These are phyloP conservation scores for Lamellibrachia columna DNA, from an alignment of 2,888 invertebrate genomes.

Conservation along the genomic window DNA sequence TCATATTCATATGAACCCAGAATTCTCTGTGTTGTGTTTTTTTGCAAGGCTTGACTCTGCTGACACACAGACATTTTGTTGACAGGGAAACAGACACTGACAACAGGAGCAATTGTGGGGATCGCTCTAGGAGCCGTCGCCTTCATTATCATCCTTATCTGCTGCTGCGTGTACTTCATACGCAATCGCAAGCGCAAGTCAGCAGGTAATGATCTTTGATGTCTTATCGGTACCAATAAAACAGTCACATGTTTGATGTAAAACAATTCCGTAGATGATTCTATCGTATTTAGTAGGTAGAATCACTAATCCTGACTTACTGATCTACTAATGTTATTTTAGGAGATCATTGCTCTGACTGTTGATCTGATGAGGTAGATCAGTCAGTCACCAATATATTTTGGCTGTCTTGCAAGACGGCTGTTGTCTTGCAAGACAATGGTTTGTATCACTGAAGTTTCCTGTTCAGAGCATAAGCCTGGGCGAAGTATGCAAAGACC, in stretches of 20 bases:
- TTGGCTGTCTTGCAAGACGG: not conserved
- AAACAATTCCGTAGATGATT: not conserved
- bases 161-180: not conserved
- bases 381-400: not conserved
- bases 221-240: not conserved
- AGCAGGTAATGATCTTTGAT: not conserved
- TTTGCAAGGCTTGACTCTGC: not conserved
- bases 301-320: not conserved
- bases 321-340: not conserved
- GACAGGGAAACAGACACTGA: not conserved
- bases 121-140: not conserved
- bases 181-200: not conserved
- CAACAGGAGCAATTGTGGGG: not conserved
- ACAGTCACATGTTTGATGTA: not conserved
- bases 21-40: not conserved
- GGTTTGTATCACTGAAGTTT: no score
- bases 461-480: no score
- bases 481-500: no score
- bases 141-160: not conserved
- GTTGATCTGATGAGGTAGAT: not conserved
- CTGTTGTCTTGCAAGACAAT: no score
- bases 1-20: not conserved
- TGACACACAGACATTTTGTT: not conserved
- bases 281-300: not conserved
- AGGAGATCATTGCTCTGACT: not conserved